A percentile compares a stretch with the other conserved stretches of the same genome.
phyloP scores from a whole-genome alignment of 2,797 vertebrate species.

The Aeoliscus strigatus region DNA sequence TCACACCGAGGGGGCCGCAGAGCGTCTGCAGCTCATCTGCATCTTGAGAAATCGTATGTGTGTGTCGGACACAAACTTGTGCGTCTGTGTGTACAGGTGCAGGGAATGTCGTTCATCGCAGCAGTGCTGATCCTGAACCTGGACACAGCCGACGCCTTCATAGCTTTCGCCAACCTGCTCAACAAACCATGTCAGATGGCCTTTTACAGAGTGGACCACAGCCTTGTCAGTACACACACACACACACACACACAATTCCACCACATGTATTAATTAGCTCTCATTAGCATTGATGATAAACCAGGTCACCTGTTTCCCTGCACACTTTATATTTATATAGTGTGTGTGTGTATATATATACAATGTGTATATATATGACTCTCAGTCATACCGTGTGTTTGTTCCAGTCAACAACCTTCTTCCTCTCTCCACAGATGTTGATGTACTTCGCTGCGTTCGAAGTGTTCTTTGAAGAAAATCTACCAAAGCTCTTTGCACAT shows the following conservation, averaged over 20 bases:
- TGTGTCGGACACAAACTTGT: slow-evolving; percentile 5
- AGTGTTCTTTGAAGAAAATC: slow-evolving; percentile 94
- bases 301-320: too few species aligned
- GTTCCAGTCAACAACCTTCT: background rate
- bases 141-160: slow-evolving; percentile 91
- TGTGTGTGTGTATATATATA: too few species aligned
- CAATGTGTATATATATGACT: too few species aligned
- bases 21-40: too few species aligned
- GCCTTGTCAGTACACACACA: slow-evolving; percentile 82
- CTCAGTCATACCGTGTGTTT: background rate
- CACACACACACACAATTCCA: background rate
- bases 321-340: too few species aligned
- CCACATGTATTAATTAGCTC: too few species aligned
- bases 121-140: slow-evolving; percentile 89
- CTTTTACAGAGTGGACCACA: slow-evolving; percentile 92
- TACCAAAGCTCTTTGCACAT: slow-evolving; percentile 93
- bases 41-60: too few species aligned
- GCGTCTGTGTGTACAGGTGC: slow-evolving; percentile 73
- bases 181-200: slow-evolving; percentile 96
- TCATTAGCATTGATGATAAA: too few species aligned
- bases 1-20: too few species aligned
- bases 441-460: slow-evolving; percentile 93
- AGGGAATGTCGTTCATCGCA: slow-evolving; percentile 94
- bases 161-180: slow-evolving; percentile 91
- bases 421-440: slow-evolving; percentile 80